Conservation (phyloP, 2,888 invertebrate genomes). For the Hydropsyche betteni region DNA sequence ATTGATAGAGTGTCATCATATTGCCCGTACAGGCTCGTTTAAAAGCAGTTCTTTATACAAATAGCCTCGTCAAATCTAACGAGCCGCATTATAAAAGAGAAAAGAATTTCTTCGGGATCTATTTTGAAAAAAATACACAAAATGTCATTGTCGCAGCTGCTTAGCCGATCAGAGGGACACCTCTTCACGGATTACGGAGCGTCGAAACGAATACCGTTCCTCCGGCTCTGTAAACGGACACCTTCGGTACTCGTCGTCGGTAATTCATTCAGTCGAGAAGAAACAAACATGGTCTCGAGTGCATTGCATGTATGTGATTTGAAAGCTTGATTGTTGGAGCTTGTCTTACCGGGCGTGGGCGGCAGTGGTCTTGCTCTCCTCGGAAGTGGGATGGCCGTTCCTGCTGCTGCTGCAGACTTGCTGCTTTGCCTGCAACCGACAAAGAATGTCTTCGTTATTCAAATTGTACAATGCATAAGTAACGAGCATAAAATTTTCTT, state of each 20-base stretch:
- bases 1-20: too few relatives aligned
- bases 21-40: too few relatives aligned
- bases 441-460: slow-evolving; percentile 48
- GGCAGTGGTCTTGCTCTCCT: slow-evolving; percentile 81
- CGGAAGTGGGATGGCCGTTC: slow-evolving; percentile 82
- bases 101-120: too few relatives aligned
- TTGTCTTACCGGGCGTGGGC: slow-evolving; percentile 64
- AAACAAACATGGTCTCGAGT: too few relatives aligned
- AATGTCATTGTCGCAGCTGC: slow-evolving; percentile 9
- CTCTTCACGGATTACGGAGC: neutral
- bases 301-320: slow-evolving; percentile 10
- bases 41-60: too few relatives aligned
- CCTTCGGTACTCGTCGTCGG: neutral
- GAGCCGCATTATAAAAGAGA: too few relatives aligned
- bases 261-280: neutral
- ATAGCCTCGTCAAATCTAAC: too few relatives aligned
- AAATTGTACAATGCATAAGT: too few relatives aligned
- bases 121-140: neutral
- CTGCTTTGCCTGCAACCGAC: slow-evolving; percentile 70
- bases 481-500: too few relatives aligned
- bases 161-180: neutral
- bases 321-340: slow-evolving; percentile 30
- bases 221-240: neutral
- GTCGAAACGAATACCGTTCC: neutral
- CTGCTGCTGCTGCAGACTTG: slow-evolving; percentile 62